Conservation (phyloP, 2,797 vertebrate species). For the Brotula barbata region DNA sequence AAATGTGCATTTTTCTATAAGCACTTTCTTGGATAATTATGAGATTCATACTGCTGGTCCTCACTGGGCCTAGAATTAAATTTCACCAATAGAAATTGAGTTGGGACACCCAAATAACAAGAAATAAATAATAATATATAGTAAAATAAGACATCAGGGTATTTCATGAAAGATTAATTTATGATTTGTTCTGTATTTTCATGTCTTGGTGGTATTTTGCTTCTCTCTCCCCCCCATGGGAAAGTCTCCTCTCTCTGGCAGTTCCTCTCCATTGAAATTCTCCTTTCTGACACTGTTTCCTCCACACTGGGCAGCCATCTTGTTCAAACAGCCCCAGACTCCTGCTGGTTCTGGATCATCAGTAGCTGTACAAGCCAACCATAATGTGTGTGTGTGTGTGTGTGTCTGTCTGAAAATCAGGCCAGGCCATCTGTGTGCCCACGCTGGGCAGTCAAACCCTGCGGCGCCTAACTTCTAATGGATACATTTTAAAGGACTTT, state of each 20-base stretch:
- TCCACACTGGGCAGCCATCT: conserved; percentile 26
- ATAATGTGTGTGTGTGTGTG: conserved; percentile 27
- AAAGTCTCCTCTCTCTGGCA: conserved; percentile 39
- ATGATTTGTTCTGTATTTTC: conserved; percentile 3
- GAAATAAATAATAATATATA: no score
- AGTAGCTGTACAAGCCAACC: conserved; percentile 46
- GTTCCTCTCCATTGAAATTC: conserved; percentile 30
- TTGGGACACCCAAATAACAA: no score
- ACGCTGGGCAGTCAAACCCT: conserved; percentile 47
- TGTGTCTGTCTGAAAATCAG: conserved; percentile 33
- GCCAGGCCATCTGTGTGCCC: conserved; percentile 60
- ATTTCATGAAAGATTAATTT: conserved; percentile 8
- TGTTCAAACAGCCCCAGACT: conserved; percentile 43
- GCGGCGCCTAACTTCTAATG: conserved; percentile 61
- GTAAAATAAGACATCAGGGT: no score
- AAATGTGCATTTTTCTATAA: no score
- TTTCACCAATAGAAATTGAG: no score
- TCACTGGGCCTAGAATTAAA: no score
- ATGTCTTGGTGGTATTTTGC: conserved; percentile 35
- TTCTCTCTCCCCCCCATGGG: conserved; percentile 16
- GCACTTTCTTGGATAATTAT: no score
- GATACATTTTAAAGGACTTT: conserved; percentile 71
- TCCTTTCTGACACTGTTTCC: conserved; percentile 13
- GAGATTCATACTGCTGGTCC: no score
- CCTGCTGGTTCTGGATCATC: conserved; percentile 55